Percentiles rank a stretch among this genome's conserved stretches.
phyloP scores from a whole-genome alignment of 2,888 invertebrate genomes.

The Acanthosepion pharaonis region DNA sequence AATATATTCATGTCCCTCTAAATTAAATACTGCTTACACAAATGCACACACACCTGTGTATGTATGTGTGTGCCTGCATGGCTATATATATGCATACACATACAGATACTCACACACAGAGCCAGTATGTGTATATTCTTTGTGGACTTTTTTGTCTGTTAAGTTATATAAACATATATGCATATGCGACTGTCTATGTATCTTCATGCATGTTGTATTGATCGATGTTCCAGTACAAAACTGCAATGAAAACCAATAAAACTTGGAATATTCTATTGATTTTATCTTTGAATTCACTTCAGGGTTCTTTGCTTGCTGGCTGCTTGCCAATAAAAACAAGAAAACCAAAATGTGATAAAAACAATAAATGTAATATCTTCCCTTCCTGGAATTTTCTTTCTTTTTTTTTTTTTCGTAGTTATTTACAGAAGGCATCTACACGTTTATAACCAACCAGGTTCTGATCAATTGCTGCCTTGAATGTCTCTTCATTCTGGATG shows the following conservation, averaged over 20 bases:
- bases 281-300: constrained; percentile 23
- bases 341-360: neutral
- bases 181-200: neutral
- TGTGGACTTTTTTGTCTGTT: neutral
- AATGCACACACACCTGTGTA: no score
- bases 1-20: no score
- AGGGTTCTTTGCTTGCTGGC: constrained; percentile 21
- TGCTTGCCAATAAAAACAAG: neutral
- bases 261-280: constrained; percentile 33
- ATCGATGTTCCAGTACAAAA: neutral
- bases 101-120: no score
- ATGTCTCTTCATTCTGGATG: neutral
- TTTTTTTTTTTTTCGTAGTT: neutral
- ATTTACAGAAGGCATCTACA: constrained; percentile 15
- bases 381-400: neutral
- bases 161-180: neutral
- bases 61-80: no score
- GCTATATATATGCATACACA: no score
- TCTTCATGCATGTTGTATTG: neutral
- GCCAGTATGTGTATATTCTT: no score
- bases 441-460: neutral
- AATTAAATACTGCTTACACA: no score
- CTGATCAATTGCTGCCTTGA: constrained; percentile 6
- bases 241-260: constrained; percentile 33
- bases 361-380: neutral